Evolutionary conservation across 2,888 invertebrate genomes (phyloP), one percentile per base, ranked within the genome.

Genomic region (Lasioglossum marginatum): DNA sequence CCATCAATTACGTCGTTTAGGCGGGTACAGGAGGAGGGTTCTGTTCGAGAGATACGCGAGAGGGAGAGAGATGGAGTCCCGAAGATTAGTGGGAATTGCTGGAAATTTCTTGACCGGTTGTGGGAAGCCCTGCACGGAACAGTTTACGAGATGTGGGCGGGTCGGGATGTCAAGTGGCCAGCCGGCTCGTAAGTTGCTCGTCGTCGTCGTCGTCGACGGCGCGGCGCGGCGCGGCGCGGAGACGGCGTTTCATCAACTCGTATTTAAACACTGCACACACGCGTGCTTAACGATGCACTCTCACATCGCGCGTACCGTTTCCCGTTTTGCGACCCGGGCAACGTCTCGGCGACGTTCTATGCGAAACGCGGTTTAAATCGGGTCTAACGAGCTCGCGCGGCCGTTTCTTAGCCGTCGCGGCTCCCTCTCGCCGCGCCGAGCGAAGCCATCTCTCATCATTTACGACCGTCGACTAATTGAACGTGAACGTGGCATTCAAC

Each of bases 151-250:
- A 92, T 92, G 93, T 93, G 92, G 93, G 93, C 89, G 91, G 93
- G 93, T 93, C 92, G 89, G 43, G 82, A 87, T 91, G 93, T 93
- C 92, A 93, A 93, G 91, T 93, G 93, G 92, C 83, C 88, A 88
- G 92, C 87, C 92, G 90, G 52, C 52, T 52, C 90, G 89, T 86
- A 86, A 80, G 88, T 88, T 88, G 85, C 84, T 87, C 81, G 72
- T 79, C 66, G 66, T 16, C 60, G 63, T 14, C 63, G 63, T 63
- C 63, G 63, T 63, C 74, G 66, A 4, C 66, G 63, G 1, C 31
- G 31, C 31, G 63, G 4, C 31, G 31, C 31, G 63, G 4, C 31
- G 63, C 27, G 68, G 78, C 86, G 70, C 76, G 70, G 82, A 85
- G 85, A 87, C 48, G 77, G 60, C 81, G 71, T 75, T 83, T 83